These are phyloP conservation scores for Emys orbicularis DNA, from an alignment of 2,797 vertebrate species.

Conservation along the genomic window DNA sequence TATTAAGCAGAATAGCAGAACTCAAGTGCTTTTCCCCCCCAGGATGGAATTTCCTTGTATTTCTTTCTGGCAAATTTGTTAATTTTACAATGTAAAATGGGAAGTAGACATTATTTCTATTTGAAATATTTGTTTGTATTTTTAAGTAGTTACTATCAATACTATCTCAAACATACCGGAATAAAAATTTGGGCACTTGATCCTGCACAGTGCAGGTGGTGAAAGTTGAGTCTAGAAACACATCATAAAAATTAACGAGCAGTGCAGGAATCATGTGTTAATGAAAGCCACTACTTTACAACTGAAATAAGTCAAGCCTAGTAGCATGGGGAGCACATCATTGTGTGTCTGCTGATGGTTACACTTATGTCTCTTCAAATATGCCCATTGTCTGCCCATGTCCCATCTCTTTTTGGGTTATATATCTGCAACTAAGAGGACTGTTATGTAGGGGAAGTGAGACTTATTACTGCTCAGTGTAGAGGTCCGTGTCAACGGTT, in stretches of 20 bases:
- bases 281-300: neutral
- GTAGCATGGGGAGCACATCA: neutral
- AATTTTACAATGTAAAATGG: neutral
- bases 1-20: neutral
- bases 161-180: neutral
- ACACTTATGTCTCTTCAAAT: neutral
- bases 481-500: neutral
- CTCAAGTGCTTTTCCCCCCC: neutral
- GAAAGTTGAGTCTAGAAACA: neutral
- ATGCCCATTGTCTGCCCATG: neutral
- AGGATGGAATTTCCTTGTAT: neutral
- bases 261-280: neutral
- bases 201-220: neutral
- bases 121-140: neutral
- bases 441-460: neutral
- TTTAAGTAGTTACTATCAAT: neutral
- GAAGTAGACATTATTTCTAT: neutral
- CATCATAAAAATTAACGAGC: neutral
- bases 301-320: neutral
- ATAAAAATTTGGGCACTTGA: neutral
- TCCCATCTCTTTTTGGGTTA: neutral
- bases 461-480: neutral
- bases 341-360: neutral
- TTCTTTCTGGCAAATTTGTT: neutral
- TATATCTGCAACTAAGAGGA: neutral